Evolutionary conservation across 1,140 invertebrate genomes (phyloP).

Genomic region (Drosophila elegans): DNA sequence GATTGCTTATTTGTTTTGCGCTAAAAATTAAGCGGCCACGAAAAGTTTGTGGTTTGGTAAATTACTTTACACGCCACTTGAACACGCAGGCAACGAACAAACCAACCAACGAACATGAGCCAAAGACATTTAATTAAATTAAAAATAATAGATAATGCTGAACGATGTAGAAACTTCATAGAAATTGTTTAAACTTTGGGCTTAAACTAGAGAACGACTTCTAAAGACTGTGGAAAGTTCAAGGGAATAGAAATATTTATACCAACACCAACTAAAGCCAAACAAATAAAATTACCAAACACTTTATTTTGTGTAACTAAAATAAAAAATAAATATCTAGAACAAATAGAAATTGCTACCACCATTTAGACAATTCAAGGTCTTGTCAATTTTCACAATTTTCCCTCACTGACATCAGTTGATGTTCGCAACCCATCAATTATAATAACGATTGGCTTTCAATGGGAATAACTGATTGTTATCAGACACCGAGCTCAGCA

Average conservation of each 20-base stretch:
- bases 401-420: neutral
- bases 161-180: slow-evolving; percentile 7
- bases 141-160: slow-evolving; percentile 38
- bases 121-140: slow-evolving; percentile 71
- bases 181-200: neutral
- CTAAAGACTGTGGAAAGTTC: neutral
- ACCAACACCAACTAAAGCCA: too few relatives aligned
- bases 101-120: slow-evolving; percentile 19
- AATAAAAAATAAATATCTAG: neutral
- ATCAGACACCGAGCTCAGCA: slow-evolving; percentile 38
- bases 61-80: slow-evolving; percentile 82
- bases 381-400: slow-evolving; percentile 1
- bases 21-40: slow-evolving; percentile 72
- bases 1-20: slow-evolving; percentile 78
- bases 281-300: too few relatives aligned
- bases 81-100: slow-evolving; percentile 70
- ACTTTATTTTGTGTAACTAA: too few relatives aligned
- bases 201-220: neutral
- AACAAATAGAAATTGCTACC: neutral
- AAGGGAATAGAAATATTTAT: neutral
- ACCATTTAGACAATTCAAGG: neutral
- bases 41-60: slow-evolving; percentile 60
- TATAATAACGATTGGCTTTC: slow-evolving; percentile 49
- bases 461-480: slow-evolving; percentile 39
- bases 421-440: slow-evolving; percentile 42